A percentile compares a stretch with the other conserved stretches of the same genome.
Conservation (phyloP, 2,113 vertebrate genomes). For the Leiothrix lutea region DNA sequence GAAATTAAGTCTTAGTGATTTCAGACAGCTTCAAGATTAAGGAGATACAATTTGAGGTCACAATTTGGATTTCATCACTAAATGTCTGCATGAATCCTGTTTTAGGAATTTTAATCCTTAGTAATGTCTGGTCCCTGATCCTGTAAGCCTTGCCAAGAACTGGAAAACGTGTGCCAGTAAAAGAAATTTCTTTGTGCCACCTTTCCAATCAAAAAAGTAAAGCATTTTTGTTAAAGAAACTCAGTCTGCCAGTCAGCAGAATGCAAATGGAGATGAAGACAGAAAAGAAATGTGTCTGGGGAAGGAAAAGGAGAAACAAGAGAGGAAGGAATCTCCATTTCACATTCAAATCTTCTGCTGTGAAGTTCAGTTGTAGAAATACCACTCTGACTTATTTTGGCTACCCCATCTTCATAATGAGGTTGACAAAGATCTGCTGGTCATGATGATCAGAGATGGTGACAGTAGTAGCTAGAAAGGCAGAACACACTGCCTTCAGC, state of each 20-base stretch:
- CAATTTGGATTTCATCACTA: background rate
- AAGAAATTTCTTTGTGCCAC: background rate
- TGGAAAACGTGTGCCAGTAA: background rate
- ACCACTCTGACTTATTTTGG: background rate
- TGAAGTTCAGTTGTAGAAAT: background rate
- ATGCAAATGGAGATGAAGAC: background rate
- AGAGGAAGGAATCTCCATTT: background rate
- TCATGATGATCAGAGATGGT: background rate
- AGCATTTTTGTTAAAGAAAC: background rate
- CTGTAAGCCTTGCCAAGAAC: background rate
- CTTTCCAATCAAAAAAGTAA: background rate
- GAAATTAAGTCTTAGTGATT: conserved; percentile 10
- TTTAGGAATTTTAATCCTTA: background rate
- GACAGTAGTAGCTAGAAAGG: background rate
- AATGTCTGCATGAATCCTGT: background rate
- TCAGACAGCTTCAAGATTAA: conserved; percentile 5
- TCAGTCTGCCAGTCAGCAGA: background rate
- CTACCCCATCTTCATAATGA: background rate
- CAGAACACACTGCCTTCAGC: background rate
- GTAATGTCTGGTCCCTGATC: background rate
- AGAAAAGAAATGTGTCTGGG: background rate
- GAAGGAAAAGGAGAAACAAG: background rate
- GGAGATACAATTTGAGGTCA: background rate
- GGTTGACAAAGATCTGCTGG: background rate
- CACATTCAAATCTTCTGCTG: background rate